Evolutionary conservation across 1,140 invertebrate species (phyloP).

Genomic region (Cydia splendana): DNA sequence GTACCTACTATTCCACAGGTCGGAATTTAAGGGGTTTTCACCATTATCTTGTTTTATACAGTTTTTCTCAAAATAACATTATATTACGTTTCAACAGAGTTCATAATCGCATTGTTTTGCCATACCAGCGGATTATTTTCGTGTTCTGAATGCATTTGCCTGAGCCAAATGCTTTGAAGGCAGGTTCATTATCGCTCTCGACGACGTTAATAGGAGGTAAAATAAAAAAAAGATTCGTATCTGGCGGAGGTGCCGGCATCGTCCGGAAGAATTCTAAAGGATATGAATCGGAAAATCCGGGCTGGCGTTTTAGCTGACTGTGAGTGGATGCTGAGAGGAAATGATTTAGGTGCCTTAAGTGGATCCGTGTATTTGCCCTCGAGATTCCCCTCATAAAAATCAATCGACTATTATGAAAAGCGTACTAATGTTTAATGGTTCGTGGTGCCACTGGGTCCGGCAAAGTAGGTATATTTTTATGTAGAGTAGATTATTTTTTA

Average conservation of each 20-base stretch:
- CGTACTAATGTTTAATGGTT: constrained; percentile 6
- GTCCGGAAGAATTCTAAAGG: constrained; percentile 41
- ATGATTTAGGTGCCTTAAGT: constrained; percentile 21
- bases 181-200: constrained; percentile 51
- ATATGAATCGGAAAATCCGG: constrained; percentile 46
- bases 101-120: not conserved
- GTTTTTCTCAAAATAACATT: not conserved
- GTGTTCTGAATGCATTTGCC: constrained; percentile 5
- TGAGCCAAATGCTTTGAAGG: constrained; percentile 37
- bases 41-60: not conserved
- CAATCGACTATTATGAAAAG: constrained; percentile 26
- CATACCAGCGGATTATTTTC: constrained; percentile 6
- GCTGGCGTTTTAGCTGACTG: constrained; percentile 7
- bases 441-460: not conserved
- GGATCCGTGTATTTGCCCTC: constrained; percentile 25
- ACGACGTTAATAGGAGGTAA: constrained; percentile 46
- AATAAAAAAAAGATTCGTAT: constrained; percentile 47
- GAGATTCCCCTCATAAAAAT: constrained; percentile 17
- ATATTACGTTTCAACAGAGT: not conserved
- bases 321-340: constrained; percentile 9
- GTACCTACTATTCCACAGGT: too few species aligned
- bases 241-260: constrained; percentile 2
- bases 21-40: not conserved
- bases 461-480: not conserved
- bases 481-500: not conserved